Base-by-base conservation (phyloP, 1,140 invertebrate species). In the Formica selysi region DNA sequence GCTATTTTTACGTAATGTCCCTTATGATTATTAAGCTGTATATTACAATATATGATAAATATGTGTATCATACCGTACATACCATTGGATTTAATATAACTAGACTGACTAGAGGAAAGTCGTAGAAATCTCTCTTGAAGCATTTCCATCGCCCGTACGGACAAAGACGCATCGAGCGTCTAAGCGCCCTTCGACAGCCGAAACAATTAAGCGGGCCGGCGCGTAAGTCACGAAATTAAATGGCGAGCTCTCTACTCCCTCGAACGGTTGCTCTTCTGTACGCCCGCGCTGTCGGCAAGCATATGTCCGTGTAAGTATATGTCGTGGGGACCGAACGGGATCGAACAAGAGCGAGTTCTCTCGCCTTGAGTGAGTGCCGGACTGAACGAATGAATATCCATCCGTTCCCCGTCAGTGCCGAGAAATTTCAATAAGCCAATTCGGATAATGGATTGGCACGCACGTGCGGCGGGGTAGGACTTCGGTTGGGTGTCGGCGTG, bases 361-460 rank as follows among this genome's bases (percentile, higher is more conserved):
- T 78, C 76, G 76, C 29, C 16, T 54, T 70, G 62, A 51, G 76
- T 65, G 44, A 78, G 71, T 57, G 71, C 71, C n/a, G 71, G 71
- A 92, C 90, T 74, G 87, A 93, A 93, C 90, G 91, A 93, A 89
- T 92, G 93, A 92, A 93, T 94, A 93, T 92, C 94, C 94, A 94
- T 95, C 93, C 92, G 93, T 94, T 94, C 90, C 88, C 92, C 93
- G 93, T 94, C 93, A 92, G 90, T 22, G 68, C 84, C 74, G 90
- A 91, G 92, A 95, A 95, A 95, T 94, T 95, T 95, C 94, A 95
- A 94, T 95, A 94, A 95, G 94, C 94, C 94, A 95, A 94, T 95
- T 94, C 93, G 92, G 90, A 93, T 94, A 95, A 95, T 94, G 93
- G 94, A 94, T 94, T 92, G 93, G 92, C 92, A 93, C 91, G 91